Conservation (phyloP, 2,888 invertebrate genomes). For the Heteromyza rotundicornis region DNA sequence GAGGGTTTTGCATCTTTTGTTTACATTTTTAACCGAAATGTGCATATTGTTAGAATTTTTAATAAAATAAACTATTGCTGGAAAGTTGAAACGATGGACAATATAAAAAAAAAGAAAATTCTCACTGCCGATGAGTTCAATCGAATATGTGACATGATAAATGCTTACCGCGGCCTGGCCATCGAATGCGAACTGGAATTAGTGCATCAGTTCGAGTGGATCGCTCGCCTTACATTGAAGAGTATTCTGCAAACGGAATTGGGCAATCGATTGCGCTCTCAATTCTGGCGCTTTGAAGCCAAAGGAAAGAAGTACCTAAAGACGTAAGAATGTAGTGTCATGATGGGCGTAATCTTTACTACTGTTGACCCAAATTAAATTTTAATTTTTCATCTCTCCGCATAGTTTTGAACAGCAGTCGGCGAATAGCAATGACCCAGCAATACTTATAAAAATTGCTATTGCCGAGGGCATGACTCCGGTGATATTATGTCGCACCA, state of each 20-base stretch:
- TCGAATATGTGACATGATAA: conserved; percentile 63
- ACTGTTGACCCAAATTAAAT: background rate
- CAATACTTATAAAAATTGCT: conserved; percentile 50
- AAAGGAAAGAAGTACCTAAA: conserved; percentile 65
- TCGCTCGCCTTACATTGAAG: conserved; percentile 69
- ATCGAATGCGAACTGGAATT: conserved; percentile 70
- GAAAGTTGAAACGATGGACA: no score
- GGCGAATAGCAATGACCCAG: conserved; percentile 29
- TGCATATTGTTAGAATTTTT: no score
- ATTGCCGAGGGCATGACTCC: conserved; percentile 48
- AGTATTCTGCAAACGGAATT: conserved; percentile 75
- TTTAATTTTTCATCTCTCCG: background rate
- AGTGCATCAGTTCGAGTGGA: conserved; percentile 65
- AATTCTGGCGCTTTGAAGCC: conserved; percentile 68
- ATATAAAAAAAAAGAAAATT: conserved; percentile 44
- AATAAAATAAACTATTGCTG: no score
- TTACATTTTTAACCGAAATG: no score
- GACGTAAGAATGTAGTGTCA: no score
- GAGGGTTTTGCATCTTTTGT: no score
- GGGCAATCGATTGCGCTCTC: conserved; percentile 70
- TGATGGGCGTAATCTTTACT: no score
- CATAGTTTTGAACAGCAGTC: conserved; percentile 44
- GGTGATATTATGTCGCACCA: conserved; percentile 47
- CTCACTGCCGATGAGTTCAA: conserved; percentile 41
- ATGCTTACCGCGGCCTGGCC: conserved; percentile 66